Base-by-base conservation (phyloP, 2,113 vertebrate species). In the Chelonoidis abingdonii region DNA sequence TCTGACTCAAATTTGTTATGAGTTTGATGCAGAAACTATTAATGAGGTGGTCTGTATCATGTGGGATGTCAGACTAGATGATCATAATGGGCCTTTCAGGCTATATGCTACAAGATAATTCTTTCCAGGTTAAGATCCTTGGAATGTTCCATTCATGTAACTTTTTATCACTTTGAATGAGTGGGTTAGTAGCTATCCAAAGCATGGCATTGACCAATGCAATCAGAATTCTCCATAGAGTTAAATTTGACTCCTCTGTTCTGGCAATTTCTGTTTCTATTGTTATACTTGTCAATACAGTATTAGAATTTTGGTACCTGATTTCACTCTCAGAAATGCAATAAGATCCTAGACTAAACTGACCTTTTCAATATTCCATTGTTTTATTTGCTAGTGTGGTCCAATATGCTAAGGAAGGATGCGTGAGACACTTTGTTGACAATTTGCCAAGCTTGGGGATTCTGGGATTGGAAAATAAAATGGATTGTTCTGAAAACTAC, bases 281-380 rank as follows among this genome's bases (percentile, higher is more conserved):
- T 52, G 47, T 14, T 41, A 13, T 4, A 57, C 12, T 89, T 85
- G 47, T 79, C 31, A 93, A 52, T 89, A 80, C 5, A 84, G 76
- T 83, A 93, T 76, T 53, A 87, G 54, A 84, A 87, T 88, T 50
- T 88, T 52, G 57, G 25, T 89, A 41, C 5, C 93, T 25, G 62
- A 65, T 96, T 87, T 94, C 93, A 80, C 41, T 49, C 25, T 29
- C 83, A 21, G 86, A 89, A 97, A 96, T 83, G 83, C 81, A 98
- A 79, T 86, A 96, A 56, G 89, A 88, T 35, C 57, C 62, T 89
- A 93, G 75, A 27, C 41, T 93, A 96, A 93, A 76, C 47, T 38
- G 50, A 79, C 95, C 11, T 96, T 97, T 97, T 87, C 76, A 79
- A 78, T 93, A 97, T 89, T 89, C 3, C 1, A 92, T 80, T 87